phyloP scores from a whole-genome alignment of 1,140 invertebrate genomes.

The Lasaia peninsularis region DNA sequence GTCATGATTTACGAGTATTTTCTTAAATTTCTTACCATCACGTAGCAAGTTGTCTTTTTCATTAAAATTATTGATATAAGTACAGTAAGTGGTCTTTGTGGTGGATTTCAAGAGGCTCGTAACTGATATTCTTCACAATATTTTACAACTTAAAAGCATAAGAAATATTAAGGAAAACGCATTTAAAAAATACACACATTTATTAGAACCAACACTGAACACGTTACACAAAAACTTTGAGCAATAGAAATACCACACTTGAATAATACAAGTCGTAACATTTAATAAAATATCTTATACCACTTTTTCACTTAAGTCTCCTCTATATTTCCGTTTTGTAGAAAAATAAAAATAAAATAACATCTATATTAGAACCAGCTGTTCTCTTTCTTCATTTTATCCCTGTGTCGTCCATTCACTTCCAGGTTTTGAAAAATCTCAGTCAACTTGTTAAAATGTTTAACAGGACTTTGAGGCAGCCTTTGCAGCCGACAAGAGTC shows the following conservation, averaged over 20 bases:
- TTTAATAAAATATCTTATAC: conserved; percentile 31
- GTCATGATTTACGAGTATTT: too few relatives aligned
- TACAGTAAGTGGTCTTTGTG: too few relatives aligned
- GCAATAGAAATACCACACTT: conserved; percentile 46
- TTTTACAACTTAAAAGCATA: too few relatives aligned
- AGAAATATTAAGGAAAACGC: neutral
- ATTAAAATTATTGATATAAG: too few relatives aligned
- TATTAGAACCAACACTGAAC: conserved; percentile 33
- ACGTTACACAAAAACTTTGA: conserved; percentile 55
- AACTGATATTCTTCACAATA: too few relatives aligned
- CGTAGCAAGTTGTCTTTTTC: too few relatives aligned
- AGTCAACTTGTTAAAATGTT: conserved; percentile 53
- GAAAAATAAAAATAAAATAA: conserved; percentile 20
- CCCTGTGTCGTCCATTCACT: conserved; percentile 53
- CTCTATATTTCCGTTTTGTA: conserved; percentile 25
- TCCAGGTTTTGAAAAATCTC: conserved; percentile 66
- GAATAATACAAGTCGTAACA: conserved; percentile 26
- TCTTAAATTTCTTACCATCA: too few relatives aligned
- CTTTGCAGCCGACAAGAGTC: conserved; percentile 47
- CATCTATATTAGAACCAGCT: conserved; percentile 58
- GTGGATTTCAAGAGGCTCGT: too few relatives aligned
- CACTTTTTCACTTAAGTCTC: conserved; percentile 40
- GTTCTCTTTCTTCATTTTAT: conserved; percentile 67
- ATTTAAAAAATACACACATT: conserved; percentile 35
- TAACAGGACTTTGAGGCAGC: conserved; percentile 47